Base-by-base conservation (phyloP, 2,797 vertebrate genomes). In the Acestrorhynchus altus region DNA sequence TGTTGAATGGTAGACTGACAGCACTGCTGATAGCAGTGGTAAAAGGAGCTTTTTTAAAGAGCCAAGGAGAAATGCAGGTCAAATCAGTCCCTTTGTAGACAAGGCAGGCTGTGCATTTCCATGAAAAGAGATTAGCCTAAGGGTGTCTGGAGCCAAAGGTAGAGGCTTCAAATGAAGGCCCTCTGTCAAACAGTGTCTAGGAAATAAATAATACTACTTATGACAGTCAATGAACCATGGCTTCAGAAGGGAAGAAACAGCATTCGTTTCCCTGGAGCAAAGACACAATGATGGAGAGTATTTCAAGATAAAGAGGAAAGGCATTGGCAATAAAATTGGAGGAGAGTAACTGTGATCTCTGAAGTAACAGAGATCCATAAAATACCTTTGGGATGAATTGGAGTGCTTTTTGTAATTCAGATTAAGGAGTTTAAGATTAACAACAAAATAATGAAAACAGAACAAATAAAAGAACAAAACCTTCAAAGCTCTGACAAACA, bases 131-230 rank as follows among this genome's bases (percentile, higher is more conserved):
- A 57, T 68, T 69, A 67, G 70, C 74, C 49, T 24, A 22, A 77
- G 61, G 73, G 31, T 28, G 67, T 44, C 44, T 20, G 49, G 20
- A 60, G 24, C 60, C 22, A 72, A 76, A 81, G 44, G 59, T 60
- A 66, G 73, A 68, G 4, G 15, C 59, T 49, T 81, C 8, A 77
- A 60, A 77, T 68, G 54, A 61, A 59, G 20, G 35, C n/a, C 22
- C 57, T 73, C 74, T 73, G 52, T 51, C 70, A 69, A 56, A 35
- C 65, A 11, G 46, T 52, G 42, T 59, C 42, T 52, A 31, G 44
- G 59, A 78, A 77, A 78, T 54, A 13, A 74, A 78, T 78, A 46
- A 77, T 70, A 59, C 72, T 74, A 61, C 59, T 47, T 70, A 67
- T 57, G 57, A 70, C 72, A 26, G 46, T 70, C 59, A 74, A 70